Evolutionary conservation across 1,140 invertebrate species (phyloP).

Genomic region (Arctopsyche grandis): DNA sequence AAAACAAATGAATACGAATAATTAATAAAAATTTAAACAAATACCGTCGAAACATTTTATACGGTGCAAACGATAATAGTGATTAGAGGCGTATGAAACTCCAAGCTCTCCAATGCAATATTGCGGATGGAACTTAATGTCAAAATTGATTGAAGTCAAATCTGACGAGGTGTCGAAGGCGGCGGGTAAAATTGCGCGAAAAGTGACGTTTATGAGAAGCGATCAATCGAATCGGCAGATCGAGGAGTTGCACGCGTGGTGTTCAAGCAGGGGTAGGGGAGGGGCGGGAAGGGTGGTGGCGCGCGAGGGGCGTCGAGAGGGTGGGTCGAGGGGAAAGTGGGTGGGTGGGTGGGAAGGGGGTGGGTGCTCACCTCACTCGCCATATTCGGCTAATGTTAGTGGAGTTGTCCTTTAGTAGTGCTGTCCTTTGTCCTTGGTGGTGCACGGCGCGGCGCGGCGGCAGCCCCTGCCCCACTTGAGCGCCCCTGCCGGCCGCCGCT

Average conservation of each 20-base stretch:
- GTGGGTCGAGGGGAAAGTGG: neutral
- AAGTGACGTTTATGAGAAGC: neutral
- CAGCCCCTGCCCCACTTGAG: constrained; percentile 10
- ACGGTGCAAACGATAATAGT: no score
- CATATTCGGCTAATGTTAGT: neutral
- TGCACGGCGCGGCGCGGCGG: constrained; percentile 5
- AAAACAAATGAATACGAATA: no score
- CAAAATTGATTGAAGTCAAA: no score
- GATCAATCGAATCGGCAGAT: neutral
- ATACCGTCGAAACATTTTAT: no score
- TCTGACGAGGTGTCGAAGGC: no score
- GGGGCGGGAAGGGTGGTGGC: no score
- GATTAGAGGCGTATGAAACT: no score
- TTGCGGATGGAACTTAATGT: no score
- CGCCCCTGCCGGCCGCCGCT: constrained; percentile 6
- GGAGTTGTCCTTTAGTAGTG: neutral
- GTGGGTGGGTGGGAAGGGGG: neutral
- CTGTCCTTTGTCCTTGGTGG: neutral
- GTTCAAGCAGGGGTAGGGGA: no score
- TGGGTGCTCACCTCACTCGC: neutral
- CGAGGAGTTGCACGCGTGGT: neutral
- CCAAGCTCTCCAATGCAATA: no score
- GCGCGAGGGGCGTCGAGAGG: no score
- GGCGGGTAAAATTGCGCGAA: constrained; percentile 1
- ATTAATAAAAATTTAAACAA: no score